These are phyloP conservation scores for Chunga burmeisteri DNA, from an alignment of 2,113 vertebrate species.

Conservation along the genomic window DNA sequence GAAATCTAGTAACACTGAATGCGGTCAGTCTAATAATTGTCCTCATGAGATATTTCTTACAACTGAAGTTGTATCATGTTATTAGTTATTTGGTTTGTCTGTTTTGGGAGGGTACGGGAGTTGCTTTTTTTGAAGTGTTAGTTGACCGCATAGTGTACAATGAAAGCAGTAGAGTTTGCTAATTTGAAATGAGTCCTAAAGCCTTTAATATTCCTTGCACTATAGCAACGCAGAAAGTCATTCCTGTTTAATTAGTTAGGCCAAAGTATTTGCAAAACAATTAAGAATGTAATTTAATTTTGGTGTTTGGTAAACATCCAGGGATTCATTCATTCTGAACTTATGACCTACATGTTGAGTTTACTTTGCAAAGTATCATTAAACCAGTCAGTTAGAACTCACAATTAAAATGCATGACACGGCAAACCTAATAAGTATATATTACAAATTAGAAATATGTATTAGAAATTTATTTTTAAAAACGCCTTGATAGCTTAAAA, in stretches of 20 bases:
- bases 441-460: constrained; percentile 19
- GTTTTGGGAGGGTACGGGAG: neutral
- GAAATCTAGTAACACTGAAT: neutral
- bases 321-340: constrained; percentile 79
- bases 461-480: neutral
- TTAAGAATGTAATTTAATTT: constrained; percentile 81
- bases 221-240: constrained; percentile 66
- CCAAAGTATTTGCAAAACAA: constrained; percentile 80
- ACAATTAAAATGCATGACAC: constrained; percentile 55
- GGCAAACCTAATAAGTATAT: neutral
- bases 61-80: neutral
- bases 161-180: constrained; percentile 67
- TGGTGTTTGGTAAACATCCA: constrained; percentile 75
- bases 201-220: constrained; percentile 75
- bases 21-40: neutral
- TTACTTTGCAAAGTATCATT: constrained; percentile 71
- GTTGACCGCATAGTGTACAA: constrained; percentile 41
- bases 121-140: constrained; percentile 1
- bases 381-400: constrained; percentile 72
- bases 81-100: neutral
- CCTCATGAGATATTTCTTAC: neutral
- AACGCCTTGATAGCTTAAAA: neutral
- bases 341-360: constrained; percentile 70
- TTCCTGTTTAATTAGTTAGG: constrained; percentile 82
- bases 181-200: constrained; percentile 74